Evolutionary conservation across 2,888 invertebrate genomes (phyloP), one percentile per base, ranked within the genome.

Genomic region (Griposia aprilina): DNA sequence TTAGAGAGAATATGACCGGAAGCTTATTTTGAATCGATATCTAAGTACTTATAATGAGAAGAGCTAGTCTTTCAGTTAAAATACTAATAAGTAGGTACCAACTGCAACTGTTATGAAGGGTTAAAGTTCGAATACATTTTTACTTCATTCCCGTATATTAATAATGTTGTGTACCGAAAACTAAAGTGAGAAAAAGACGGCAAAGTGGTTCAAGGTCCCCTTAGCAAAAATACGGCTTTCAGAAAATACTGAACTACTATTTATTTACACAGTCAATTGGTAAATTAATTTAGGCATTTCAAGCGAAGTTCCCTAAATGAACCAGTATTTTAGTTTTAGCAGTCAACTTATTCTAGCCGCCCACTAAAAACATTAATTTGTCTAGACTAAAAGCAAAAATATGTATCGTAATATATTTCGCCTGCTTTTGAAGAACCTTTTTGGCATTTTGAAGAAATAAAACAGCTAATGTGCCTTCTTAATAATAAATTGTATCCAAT

Each of bases 401-500:
- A 45, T 45, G 10, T 0, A 45, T 30, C 1, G 17, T 30, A 52
- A 50, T 15, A 73, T 41, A 59, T 23, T 66, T 41, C 26, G 20
- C n/a, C 15, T 23, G 17, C 36, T 41, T 23, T n/a, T n/a, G n/a
- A 26, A 3, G 63, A 41, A 81, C 1, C 48, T n/a, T 20, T 48
- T 52, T 66, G 17, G 45, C 1, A 65, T 68, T 15, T 76, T 17
- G 41, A 78, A 45, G 20, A 30, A 41, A 45, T 50, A n/a, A 59
- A 59, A 67, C 15, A 50, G 5, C 23, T 15, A 30, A 52, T 52
- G 15, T 76, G 23, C 23, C 30, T 67, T 23, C 11, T 26, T 48
- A 48, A 26, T 26, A 66, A 65, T 48, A 79, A 74, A 59, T 52
- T 66, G 26, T 79, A 36, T 30, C 15, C 26, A 52, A 81, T 59